phyloP scores from a whole-genome alignment of 1,140 invertebrate genomes.

The Saccostrea cuccullata region DNA sequence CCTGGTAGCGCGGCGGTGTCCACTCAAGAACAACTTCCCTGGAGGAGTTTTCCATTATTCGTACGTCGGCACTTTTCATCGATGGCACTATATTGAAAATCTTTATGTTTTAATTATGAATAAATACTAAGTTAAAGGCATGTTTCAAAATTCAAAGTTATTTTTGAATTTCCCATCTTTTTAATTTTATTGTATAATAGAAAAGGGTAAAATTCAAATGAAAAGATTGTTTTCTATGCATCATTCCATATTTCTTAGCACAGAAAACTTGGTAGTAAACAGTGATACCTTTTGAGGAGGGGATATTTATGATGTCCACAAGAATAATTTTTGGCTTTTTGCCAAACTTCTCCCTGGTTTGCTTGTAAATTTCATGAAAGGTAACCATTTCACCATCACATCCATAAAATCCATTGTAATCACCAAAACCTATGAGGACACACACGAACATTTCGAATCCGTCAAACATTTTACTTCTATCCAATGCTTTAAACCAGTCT shows the following conservation, averaged over 20 bases:
- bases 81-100: neutral
- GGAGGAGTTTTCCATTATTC: neutral
- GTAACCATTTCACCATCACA: neutral
- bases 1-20: neutral
- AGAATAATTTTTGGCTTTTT: slow-evolving; percentile 13
- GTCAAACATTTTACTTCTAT: slow-evolving; percentile 24
- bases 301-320: neutral
- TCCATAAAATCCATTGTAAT: slow-evolving; percentile 7
- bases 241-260: too few relatives aligned
- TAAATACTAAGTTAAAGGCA: too few relatives aligned
- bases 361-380: slow-evolving; percentile 15
- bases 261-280: neutral
- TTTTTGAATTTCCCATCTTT: too few relatives aligned
- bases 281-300: neutral
- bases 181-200: too few relatives aligned
- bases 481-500: slow-evolving; percentile 8
- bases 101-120: too few relatives aligned
- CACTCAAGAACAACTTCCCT: slow-evolving; percentile 9
- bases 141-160: too few relatives aligned
- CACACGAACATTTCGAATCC: slow-evolving; percentile 25
- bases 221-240: too few relatives aligned
- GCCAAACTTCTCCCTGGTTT: neutral
- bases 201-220: too few relatives aligned
- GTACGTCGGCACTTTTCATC: neutral
- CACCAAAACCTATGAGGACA: neutral